Evolutionary conservation across 2,797 vertebrate species (phyloP).

Genomic region (Enteromius anoplus): DNA sequence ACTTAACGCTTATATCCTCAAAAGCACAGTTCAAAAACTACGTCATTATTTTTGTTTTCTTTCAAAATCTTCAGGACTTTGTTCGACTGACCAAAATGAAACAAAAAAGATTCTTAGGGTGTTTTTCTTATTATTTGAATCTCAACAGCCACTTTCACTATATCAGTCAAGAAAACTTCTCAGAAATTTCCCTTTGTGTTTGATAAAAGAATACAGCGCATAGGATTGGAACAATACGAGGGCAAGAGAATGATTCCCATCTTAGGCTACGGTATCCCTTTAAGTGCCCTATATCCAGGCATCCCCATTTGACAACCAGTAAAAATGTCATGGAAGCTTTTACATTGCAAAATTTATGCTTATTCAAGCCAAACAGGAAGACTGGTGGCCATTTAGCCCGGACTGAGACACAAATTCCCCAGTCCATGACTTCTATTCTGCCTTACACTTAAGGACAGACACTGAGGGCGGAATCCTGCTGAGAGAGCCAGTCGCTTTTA

Average conservation of each 20-base stretch:
- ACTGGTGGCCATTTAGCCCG: constrained; percentile 5
- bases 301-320: not conserved
- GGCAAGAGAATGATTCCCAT: not conserved
- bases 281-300: not conserved
- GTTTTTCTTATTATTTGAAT: not conserved
- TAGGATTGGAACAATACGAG: not conserved
- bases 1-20: not conserved
- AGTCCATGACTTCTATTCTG: constrained; percentile 39
- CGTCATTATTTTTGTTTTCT: not conserved
- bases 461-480: constrained; percentile 43
- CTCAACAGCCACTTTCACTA: not conserved
- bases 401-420: constrained; percentile 33
- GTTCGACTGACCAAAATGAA: not conserved
- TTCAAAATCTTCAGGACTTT: not conserved
- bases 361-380: constrained; percentile 6
- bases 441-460: constrained; percentile 35
- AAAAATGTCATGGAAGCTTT: not conserved
- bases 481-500: constrained; percentile 48
- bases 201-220: not conserved
- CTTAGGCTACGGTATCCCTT: not conserved
- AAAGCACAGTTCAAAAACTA: not conserved
- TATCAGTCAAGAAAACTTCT: not conserved
- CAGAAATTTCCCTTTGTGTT: not conserved
- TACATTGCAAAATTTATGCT: not conserved
- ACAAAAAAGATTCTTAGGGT: not conserved